Evolutionary conservation across 2,888 invertebrate genomes (phyloP).

Genomic region (Macrosiphum euphorbiae): DNA sequence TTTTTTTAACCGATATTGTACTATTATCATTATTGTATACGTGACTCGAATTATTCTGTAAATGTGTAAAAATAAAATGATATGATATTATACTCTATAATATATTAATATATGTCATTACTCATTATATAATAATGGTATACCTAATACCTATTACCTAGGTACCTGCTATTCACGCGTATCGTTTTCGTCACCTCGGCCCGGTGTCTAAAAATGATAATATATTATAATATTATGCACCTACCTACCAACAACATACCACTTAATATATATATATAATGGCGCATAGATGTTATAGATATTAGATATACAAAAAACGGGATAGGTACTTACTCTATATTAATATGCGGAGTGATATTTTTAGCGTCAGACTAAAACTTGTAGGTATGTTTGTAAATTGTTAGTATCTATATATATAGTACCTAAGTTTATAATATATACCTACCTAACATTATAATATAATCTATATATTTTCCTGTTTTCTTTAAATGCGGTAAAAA

Average conservation of each 20-base stretch:
- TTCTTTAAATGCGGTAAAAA: neutral
- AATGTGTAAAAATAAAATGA: neutral
- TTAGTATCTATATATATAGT: neutral
- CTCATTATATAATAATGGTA: neutral
- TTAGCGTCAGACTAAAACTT: neutral
- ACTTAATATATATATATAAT: neutral
- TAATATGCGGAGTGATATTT: neutral
- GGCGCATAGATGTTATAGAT: too few relatives aligned
- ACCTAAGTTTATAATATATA: too few relatives aligned
- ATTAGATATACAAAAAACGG: neutral
- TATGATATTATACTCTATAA: neutral
- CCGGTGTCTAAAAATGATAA: neutral
- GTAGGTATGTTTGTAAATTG: neutral
- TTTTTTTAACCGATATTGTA: neutral
- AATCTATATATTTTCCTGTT: neutral
- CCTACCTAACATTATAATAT: neutral
- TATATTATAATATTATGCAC: neutral
- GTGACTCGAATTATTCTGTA: constrained; percentile 22
- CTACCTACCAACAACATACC: neutral
- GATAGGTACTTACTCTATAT: neutral
- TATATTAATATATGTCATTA: neutral
- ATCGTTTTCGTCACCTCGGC: neutral
- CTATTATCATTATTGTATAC: constrained; percentile 28
- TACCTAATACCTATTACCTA: neutral
- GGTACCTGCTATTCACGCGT: neutral